Evolutionary conservation across 2,797 vertebrate genomes (phyloP).

Genomic region (Avahi laniger): DNA sequence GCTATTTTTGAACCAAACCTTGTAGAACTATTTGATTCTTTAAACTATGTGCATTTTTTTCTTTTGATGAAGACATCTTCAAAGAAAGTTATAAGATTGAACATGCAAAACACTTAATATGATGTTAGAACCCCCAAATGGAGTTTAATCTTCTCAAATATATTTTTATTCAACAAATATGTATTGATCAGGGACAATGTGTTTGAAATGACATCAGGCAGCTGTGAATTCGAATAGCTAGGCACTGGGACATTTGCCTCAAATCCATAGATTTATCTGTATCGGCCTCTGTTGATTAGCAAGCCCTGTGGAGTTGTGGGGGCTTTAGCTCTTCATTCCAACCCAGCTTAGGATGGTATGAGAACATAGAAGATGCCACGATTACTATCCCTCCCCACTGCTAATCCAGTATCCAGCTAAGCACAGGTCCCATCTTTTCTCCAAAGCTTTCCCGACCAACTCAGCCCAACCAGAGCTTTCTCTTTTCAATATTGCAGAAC

Average conservation of each 20-base stretch:
- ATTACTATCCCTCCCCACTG: neutral
- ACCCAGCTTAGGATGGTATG: neutral
- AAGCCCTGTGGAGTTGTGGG: neutral
- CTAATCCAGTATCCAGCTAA: neutral
- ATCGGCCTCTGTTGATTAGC: neutral
- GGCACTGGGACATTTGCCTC: neutral
- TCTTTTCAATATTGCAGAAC: neutral
- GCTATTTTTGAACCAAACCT: conserved; percentile 57
- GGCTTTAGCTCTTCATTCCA: conserved; percentile 20
- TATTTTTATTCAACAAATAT: neutral
- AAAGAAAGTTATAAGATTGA: neutral
- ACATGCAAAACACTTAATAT: neutral
- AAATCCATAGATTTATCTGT: neutral
- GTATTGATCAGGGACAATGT: neutral
- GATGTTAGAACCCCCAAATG: neutral
- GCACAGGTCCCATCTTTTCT: neutral
- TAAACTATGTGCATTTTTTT: neutral
- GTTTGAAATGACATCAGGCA: neutral
- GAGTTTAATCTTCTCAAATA: neutral
- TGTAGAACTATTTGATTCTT: neutral
- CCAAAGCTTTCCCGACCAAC: neutral
- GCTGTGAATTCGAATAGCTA: neutral
- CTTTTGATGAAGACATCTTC: neutral
- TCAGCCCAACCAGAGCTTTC: neutral
- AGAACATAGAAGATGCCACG: neutral